phyloP scores from a whole-genome alignment of 1,140 invertebrate genomes.

The Meteorus sp. region DNA sequence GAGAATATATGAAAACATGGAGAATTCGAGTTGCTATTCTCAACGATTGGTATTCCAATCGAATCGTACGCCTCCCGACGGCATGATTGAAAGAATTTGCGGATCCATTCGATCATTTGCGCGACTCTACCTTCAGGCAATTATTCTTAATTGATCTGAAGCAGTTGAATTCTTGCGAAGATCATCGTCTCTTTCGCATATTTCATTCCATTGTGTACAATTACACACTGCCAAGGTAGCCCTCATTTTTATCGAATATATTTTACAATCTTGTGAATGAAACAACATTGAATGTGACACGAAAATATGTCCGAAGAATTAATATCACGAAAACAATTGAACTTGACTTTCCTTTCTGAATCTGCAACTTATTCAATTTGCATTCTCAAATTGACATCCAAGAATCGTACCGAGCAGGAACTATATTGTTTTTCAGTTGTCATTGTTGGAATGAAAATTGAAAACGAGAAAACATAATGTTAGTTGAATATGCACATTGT shows the following conservation, averaged over 20 bases:
- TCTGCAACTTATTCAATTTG: no score
- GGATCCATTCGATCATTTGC: conserved; percentile 27
- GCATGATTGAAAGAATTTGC: conserved; percentile 32
- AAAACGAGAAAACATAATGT: no score
- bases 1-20: not conserved
- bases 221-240: not conserved
- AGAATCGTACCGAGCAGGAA: no score
- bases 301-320: no score
- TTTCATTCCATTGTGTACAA: not conserved
- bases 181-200: conserved; percentile 22
- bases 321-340: not conserved
- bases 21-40: not conserved
- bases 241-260: not conserved
- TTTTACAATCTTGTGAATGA: not conserved
- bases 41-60: conserved; percentile 33
- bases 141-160: conserved; percentile 37
- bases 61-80: conserved; percentile 23
- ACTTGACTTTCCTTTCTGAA: no score
- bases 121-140: conserved; percentile 25
- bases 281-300: not conserved
- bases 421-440: no score
- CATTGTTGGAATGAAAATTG: no score
- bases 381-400: no score
- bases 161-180: conserved; percentile 28
- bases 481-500: no score